Evolutionary conservation across 2,888 invertebrate species (phyloP).

Genomic region (Lepeophtheirus nordmannii): DNA sequence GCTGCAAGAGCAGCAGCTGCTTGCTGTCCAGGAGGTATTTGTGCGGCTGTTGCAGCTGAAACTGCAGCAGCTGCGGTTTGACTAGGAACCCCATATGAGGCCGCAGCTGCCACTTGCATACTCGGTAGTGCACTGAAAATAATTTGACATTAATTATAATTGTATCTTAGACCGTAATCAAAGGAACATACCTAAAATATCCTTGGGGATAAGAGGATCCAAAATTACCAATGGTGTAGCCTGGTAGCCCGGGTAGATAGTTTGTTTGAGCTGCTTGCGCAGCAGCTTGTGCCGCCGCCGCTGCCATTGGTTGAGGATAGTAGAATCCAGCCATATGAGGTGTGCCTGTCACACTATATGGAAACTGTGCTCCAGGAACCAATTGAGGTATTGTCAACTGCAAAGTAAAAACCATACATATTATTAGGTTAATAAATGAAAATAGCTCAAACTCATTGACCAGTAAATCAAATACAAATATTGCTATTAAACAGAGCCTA

Average conservation of each 20-base stretch:
- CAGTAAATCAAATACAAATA: not conserved
- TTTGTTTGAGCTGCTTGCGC: constrained; percentile 13
- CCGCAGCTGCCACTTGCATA: not conserved
- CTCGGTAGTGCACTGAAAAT: not conserved
- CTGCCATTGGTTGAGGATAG: constrained; percentile 21
- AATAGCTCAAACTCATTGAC: too few species aligned
- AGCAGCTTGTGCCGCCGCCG: not conserved
- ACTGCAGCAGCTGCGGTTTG: not conserved
- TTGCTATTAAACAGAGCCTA: too few species aligned
- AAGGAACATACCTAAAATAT: constrained; percentile 19
- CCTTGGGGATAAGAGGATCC: constrained; percentile 23
- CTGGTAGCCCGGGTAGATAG: constrained; percentile 18
- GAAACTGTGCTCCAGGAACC: constrained; percentile 24
- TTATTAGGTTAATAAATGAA: not conserved
- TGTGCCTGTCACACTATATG: constrained; percentile 10
- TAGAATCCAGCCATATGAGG: constrained; percentile 21
- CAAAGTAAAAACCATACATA: not conserved
- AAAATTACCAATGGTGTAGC: constrained; percentile 17
- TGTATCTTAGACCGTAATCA: not conserved
- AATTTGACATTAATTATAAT: not conserved
- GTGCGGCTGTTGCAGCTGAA: constrained; percentile 14
- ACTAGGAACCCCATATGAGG: constrained; percentile 15
- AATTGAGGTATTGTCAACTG: constrained; percentile 23
- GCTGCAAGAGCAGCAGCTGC: not conserved
- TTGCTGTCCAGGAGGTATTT: constrained; percentile 10